Evolutionary conservation across 2,113 vertebrate genomes (phyloP).

Genomic region (Amphiprion percula): DNA sequence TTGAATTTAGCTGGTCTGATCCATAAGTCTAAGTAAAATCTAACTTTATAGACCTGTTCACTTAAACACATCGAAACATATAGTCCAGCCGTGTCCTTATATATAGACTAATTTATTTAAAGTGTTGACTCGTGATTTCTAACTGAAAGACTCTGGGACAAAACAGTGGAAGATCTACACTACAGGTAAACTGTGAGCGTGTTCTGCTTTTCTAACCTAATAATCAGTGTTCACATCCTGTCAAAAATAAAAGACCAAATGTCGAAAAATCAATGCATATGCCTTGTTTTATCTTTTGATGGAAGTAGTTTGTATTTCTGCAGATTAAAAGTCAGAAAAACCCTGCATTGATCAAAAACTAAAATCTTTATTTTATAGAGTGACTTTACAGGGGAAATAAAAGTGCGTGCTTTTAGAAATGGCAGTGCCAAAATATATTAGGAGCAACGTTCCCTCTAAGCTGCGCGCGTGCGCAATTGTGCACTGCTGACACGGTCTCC

Average conservation of each 20-base stretch:
- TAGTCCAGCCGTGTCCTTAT: neutral
- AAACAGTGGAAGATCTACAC: neutral
- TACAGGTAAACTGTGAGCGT: neutral
- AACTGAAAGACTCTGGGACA: neutral
- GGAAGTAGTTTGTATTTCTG: neutral
- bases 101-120: slow-evolving; percentile 19
- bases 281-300: neutral
- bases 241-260: slow-evolving; percentile 35
- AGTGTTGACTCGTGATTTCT: slow-evolving; percentile 4
- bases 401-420: no score
- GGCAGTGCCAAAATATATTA: no score
- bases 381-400: no score
- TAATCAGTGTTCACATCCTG: slow-evolving; percentile 15
- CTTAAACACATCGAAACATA: neutral
- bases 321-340: no score
- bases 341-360: no score
- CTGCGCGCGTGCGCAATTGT: no score
- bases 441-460: no score
- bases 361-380: no score
- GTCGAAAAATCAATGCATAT: neutral
- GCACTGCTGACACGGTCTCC: no score
- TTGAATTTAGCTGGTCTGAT: neutral
- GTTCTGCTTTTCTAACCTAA: slow-evolving; percentile 41
- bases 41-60: neutral
- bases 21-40: neutral